Evolutionary conservation across 2,888 invertebrate genomes (phyloP).

Genomic region (Maniola hyperantus): DNA sequence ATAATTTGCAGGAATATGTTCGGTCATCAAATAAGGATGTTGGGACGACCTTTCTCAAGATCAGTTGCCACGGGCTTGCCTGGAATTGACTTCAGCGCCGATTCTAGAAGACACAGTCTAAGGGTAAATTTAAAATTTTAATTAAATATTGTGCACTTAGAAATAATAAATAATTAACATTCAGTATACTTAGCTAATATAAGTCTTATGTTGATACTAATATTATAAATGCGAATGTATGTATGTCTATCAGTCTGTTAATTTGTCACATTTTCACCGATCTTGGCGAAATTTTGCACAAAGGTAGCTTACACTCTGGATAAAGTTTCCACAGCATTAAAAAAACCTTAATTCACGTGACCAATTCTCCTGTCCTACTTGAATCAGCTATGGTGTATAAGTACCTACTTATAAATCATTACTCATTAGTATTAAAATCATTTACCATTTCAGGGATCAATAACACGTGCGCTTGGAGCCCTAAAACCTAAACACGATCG

Average conservation of each 20-base stretch:
- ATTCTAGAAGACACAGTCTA: constrained; percentile 82
- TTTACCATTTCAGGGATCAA: constrained; percentile 83
- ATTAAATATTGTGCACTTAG: too few relatives aligned
- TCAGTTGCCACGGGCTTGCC: constrained; percentile 84
- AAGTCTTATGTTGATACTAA: not conserved
- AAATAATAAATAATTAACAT: too few relatives aligned
- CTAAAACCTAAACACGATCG: constrained; percentile 84
- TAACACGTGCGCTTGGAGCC: constrained; percentile 88
- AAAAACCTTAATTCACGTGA: too few relatives aligned
- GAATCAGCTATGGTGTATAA: too few relatives aligned
- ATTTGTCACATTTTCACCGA: too few relatives aligned
- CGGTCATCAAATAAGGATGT: constrained; percentile 84
- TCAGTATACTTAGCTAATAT: not conserved
- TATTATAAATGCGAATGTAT: not conserved
- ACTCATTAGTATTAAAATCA: too few relatives aligned
- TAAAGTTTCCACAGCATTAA: too few relatives aligned
- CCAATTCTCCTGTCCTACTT: too few relatives aligned
- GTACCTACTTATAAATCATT: too few relatives aligned
- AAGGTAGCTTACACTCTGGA: too few relatives aligned
- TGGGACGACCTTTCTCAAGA: constrained; percentile 85
- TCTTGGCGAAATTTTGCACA: too few relatives aligned
- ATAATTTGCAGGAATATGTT: constrained; percentile 83
- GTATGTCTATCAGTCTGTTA: not conserved
- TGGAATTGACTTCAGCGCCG: constrained; percentile 76
- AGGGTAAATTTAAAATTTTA: constrained; percentile 66